Percentiles rank a stretch among this genome's conserved stretches.
phyloP scores from a whole-genome alignment of 2,797 vertebrate genomes.

The Scolopax bukidnonensis region DNA sequence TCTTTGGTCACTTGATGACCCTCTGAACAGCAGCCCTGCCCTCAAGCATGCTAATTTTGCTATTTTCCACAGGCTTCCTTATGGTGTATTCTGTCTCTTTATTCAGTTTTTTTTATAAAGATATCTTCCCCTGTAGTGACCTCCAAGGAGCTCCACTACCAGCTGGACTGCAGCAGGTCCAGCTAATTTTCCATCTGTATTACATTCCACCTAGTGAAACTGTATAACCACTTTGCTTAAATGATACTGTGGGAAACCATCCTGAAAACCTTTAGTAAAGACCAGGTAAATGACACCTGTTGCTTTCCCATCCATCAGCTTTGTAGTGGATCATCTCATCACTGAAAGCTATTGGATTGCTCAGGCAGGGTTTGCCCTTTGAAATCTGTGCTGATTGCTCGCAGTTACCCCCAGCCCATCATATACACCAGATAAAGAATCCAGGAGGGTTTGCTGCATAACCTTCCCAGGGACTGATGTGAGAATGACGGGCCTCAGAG shows the following conservation, averaged over 20 bases:
- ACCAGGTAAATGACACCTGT: not conserved
- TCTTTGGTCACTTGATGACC: not conserved
- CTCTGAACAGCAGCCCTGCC: not conserved
- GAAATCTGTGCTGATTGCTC: not conserved
- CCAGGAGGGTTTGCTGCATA: not conserved
- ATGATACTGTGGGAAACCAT: not conserved
- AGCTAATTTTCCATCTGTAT: not conserved
- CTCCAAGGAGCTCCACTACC: not conserved
- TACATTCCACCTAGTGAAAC: not conserved
- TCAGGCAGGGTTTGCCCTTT: not conserved
- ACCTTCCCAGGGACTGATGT: not conserved
- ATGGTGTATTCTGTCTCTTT: not conserved
- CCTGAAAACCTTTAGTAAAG: not conserved
- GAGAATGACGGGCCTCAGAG: not conserved
- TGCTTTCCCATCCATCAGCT: not conserved
- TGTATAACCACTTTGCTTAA: not conserved
- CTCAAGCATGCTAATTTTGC: not conserved
- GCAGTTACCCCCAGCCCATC: not conserved
- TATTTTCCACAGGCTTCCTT: not conserved
- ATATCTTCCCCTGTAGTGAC: not conserved
- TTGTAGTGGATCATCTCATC: not conserved
- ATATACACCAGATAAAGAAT: not conserved
- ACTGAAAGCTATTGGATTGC: not conserved
- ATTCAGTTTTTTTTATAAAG: not conserved
- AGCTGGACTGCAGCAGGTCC: not conserved